phyloP scores from a whole-genome alignment of 2,113 vertebrate genomes.

The Bettongia penicillata region DNA sequence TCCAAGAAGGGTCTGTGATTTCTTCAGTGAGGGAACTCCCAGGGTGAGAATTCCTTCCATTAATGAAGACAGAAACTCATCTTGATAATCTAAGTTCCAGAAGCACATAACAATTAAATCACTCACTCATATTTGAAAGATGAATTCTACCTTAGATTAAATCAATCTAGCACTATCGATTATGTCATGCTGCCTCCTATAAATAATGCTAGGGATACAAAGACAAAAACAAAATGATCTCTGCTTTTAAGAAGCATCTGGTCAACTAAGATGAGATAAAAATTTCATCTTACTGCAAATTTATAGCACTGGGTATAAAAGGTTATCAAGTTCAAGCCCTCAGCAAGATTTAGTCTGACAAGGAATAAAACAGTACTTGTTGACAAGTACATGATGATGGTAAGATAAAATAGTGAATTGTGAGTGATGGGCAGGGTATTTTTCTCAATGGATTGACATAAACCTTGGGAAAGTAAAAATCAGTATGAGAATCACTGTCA shows the following conservation, averaged over 20 bases:
- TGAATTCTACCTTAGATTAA: neutral
- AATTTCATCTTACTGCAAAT: neutral
- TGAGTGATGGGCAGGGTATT: neutral
- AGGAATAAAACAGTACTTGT: neutral
- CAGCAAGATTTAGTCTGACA: neutral
- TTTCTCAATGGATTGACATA: neutral
- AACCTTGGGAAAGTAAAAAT: neutral
- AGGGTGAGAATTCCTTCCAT: neutral
- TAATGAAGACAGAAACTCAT: neutral
- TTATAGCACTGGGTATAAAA: neutral
- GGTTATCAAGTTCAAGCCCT: neutral
- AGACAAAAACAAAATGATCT: neutral
- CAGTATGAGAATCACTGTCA: neutral
- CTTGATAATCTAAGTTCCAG: neutral
- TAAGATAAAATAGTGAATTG: neutral
- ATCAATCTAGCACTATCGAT: neutral
- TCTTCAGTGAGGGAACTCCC: neutral
- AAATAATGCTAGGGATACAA: neutral
- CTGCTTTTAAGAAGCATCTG: neutral
- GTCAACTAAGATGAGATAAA: neutral
- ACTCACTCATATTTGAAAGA: neutral
- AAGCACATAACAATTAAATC: neutral
- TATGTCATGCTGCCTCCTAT: neutral
- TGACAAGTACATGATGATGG: neutral
- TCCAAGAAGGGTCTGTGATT: neutral